A percentile compares a stretch with the other conserved stretches of the same genome.
These are phyloP conservation scores for Bovichtus diacanthus DNA, from an alignment of 2,797 vertebrate genomes.

Conservation along the genomic window DNA sequence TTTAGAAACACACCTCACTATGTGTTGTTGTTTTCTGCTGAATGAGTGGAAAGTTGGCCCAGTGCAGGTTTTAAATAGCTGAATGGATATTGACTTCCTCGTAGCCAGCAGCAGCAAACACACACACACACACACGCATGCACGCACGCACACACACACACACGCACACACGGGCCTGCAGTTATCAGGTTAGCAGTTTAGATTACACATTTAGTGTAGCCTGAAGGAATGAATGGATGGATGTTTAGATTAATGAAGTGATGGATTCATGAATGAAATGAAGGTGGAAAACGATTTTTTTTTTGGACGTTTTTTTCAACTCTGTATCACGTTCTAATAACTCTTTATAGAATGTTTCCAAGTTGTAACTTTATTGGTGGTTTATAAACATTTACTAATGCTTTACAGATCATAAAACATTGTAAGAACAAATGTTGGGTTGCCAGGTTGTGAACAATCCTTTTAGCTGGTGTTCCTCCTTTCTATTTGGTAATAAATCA, in stretches of 20 bases:
- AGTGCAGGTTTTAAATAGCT: slow-evolving; percentile 71
- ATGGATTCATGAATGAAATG: slow-evolving; percentile 60
- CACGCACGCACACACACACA: slow-evolving; percentile 3
- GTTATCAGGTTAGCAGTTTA: slow-evolving; percentile 42
- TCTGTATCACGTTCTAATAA: slow-evolving; percentile 4
- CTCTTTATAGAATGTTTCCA: background rate
- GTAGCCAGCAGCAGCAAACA: slow-evolving; percentile 11
- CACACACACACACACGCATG: slow-evolving; percentile 4
- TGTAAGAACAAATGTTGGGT: background rate
- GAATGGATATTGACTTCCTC: slow-evolving; percentile 68
- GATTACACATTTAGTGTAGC: slow-evolving; percentile 6
- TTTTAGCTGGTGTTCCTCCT: background rate
- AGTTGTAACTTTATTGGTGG: background rate
- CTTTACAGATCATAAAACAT: background rate
- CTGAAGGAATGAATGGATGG: slow-evolving; percentile 21
- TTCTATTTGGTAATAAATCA: background rate
- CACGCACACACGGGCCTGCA: too few species aligned
- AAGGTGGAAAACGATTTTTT: background rate
- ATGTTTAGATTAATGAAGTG: slow-evolving; percentile 47
- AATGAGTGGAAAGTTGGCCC: slow-evolving; percentile 72
- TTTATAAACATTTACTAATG: background rate
- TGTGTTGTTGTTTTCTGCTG: slow-evolving; percentile 70
- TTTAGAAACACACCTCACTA: slow-evolving; percentile 61
- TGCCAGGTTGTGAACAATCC: background rate
- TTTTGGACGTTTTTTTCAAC: background rate